Conservation (phyloP, 2,797 vertebrate genomes). For the Myotis planiceps region DNA sequence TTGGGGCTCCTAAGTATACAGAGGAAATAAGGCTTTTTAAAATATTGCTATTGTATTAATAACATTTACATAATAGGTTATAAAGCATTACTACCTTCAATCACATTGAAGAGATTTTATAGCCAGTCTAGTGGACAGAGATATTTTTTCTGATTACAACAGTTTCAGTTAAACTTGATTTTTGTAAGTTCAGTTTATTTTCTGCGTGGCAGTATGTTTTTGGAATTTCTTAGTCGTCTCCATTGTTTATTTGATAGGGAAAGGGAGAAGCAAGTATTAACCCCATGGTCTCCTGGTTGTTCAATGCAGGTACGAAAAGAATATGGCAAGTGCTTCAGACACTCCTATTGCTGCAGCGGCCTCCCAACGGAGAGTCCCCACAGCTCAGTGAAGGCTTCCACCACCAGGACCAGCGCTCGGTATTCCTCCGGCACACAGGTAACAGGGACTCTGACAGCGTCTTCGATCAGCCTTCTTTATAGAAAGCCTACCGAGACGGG, state of each 20-base stretch:
- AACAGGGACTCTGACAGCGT: slow-evolving; percentile 84
- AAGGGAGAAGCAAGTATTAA: background rate
- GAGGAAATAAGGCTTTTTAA: background rate
- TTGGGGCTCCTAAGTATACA: background rate
- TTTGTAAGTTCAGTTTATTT: background rate
- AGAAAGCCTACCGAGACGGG: slow-evolving; percentile 82
- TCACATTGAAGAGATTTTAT: background rate
- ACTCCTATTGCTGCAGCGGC: slow-evolving; percentile 96
- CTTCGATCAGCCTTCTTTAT: slow-evolving; percentile 85
- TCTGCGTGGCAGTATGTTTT: background rate
- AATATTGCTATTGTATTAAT: background rate
- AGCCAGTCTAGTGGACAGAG: background rate
- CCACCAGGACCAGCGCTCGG: slow-evolving; percentile 95
- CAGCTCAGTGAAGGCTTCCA: slow-evolving; percentile 96
- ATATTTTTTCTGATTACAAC: background rate
- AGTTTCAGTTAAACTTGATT: background rate
- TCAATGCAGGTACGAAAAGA: slow-evolving; percentile 95
- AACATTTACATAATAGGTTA: background rate
- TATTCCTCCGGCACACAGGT: slow-evolving; percentile 99
- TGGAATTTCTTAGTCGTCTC: background rate
- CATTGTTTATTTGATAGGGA: background rate
- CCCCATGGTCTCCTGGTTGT: background rate
- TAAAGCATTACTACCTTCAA: background rate
- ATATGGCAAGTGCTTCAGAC: slow-evolving; percentile 98
- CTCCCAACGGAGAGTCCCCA: slow-evolving; percentile 97